phyloP scores from a whole-genome alignment of 2,113 vertebrate species.

The Microtus oregoni region DNA sequence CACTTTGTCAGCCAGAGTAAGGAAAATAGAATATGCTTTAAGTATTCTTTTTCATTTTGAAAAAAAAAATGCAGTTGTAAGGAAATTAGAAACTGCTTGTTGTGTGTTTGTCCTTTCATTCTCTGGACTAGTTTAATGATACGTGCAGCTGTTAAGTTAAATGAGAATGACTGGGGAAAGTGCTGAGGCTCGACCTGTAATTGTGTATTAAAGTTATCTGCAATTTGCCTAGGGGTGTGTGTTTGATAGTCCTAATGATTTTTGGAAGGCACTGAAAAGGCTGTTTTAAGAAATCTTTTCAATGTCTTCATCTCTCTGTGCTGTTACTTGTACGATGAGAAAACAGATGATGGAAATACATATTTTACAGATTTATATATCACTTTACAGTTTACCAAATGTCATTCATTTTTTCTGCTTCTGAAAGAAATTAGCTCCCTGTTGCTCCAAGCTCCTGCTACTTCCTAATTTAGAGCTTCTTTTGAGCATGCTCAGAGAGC shows the following conservation, averaged over 20 bases:
- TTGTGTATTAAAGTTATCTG: slow-evolving; percentile 33
- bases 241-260: slow-evolving; percentile 46
- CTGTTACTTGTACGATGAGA: slow-evolving; percentile 20
- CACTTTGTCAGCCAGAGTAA: slow-evolving; percentile 41
- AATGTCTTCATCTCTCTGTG: background rate
- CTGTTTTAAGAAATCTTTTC: slow-evolving; percentile 47
- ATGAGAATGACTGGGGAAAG: slow-evolving; percentile 18
- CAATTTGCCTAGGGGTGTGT: slow-evolving; percentile 20
- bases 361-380: slow-evolving; percentile 34
- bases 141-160: background rate
- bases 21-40: background rate
- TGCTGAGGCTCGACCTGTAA: slow-evolving; percentile 47
- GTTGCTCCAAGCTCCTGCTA: background rate
- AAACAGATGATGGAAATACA: background rate
- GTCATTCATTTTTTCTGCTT: slow-evolving; percentile 2
- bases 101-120: background rate
- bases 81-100: background rate
- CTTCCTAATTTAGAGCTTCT: slow-evolving; percentile 23
- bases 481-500: background rate
- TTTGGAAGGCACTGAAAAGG: slow-evolving; percentile 32
- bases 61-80: slow-evolving; percentile 2
- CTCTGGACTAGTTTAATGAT: slow-evolving; percentile 31
- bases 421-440: background rate
- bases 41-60: slow-evolving; percentile 22
- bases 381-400: slow-evolving; percentile 5